Evolutionary conservation across 2,888 invertebrate species (phyloP).

Genomic region (Pegoplata infirma): DNA sequence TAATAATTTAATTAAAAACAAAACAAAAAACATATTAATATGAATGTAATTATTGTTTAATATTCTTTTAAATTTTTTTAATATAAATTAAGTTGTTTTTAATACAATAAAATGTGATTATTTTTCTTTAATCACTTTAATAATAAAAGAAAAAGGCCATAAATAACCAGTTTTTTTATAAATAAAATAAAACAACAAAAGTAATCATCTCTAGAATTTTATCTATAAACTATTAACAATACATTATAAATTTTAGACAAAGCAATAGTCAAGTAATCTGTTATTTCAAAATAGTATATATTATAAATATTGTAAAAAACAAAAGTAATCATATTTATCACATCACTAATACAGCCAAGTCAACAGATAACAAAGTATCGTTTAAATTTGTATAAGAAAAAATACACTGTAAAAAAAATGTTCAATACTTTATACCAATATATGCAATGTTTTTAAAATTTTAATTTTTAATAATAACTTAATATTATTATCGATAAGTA

Average conservation of each 20-base stretch:
- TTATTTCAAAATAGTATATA: background rate
- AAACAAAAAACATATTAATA: slow-evolving; percentile 3
- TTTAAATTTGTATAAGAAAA: background rate
- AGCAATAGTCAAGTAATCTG: slow-evolving; percentile 45
- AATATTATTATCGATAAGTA: slow-evolving; percentile 1
- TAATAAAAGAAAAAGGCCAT: slow-evolving; percentile 38
- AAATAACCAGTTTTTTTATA: slow-evolving; percentile 43
- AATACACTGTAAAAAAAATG: slow-evolving; percentile 14
- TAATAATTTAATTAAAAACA: background rate
- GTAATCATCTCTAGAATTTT: too few relatives aligned
- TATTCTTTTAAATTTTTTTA: slow-evolving; percentile 37
- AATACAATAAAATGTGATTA: slow-evolving; percentile 40
- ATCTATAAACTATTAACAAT: too few relatives aligned
- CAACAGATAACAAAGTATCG: slow-evolving; percentile 1
- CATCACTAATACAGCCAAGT: slow-evolving; percentile 35
- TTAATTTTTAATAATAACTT: slow-evolving; percentile 10
- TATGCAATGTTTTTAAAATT: background rate
- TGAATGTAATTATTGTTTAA: slow-evolving; percentile 26
- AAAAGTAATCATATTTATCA: slow-evolving; percentile 36
- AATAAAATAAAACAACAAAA: slow-evolving; percentile 10
- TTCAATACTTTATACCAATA: too few relatives aligned
- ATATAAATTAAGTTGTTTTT: slow-evolving; percentile 35
- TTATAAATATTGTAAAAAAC: slow-evolving; percentile 39
- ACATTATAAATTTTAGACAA: slow-evolving; percentile 10
- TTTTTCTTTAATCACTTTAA: slow-evolving; percentile 17